phyloP scores from a whole-genome alignment of 2,888 invertebrate genomes.

The Agrotis clavis region DNA sequence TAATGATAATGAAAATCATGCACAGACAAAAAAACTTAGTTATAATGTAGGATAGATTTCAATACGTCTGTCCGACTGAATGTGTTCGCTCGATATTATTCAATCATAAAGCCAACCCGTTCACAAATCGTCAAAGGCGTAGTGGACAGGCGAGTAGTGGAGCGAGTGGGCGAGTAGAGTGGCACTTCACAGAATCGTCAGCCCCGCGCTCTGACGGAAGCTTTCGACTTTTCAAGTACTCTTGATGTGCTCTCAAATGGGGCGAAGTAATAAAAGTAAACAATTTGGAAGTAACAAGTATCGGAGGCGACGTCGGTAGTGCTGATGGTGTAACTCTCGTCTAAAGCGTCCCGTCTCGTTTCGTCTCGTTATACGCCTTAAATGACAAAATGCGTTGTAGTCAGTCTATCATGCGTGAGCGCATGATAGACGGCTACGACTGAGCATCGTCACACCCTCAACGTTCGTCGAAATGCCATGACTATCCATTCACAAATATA shows the following conservation, averaged over 20 bases:
- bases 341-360: no score
- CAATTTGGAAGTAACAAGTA: background rate
- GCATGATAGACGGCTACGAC: no score
- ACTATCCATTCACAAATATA: background rate
- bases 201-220: background rate
- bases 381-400: no score
- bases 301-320: no score
- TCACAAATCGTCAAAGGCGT: constrained; percentile 3
- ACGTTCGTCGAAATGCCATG: background rate
- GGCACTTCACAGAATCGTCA: constrained; percentile 13
- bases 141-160: constrained; percentile 5
- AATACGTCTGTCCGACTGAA: background rate
- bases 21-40: background rate
- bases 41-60: background rate
- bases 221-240: constrained; percentile 17
- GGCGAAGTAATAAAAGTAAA: background rate
- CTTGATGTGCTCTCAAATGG: constrained; percentile 4
- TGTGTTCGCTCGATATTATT: background rate
- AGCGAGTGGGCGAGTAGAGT: constrained; percentile 14
- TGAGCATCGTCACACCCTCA: no score
- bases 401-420: no score
- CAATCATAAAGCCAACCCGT: background rate
- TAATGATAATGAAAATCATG: background rate
- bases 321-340: no score
- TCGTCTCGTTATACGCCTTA: no score